Conservation (phyloP, 2,888 invertebrate genomes). For the Selenia dentaria region DNA sequence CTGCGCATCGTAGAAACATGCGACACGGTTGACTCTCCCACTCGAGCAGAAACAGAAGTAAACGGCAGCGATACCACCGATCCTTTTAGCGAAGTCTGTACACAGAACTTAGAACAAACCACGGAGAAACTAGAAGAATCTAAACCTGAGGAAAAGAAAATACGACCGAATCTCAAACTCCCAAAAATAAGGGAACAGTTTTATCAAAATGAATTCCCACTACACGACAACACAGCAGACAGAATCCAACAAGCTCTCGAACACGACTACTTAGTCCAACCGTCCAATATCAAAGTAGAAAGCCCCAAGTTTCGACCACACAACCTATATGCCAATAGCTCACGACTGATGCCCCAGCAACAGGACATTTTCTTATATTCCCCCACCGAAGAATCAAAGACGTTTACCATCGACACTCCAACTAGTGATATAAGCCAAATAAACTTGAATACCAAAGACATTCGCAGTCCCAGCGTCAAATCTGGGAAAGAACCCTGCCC, state of each 20-base stretch:
- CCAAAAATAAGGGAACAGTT: slow-evolving; percentile 75
- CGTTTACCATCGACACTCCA: slow-evolving; percentile 75
- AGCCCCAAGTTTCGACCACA: slow-evolving; percentile 78
- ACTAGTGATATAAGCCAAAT: slow-evolving; percentile 81
- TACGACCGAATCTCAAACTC: slow-evolving; percentile 72
- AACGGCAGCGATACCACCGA: slow-evolving; percentile 46
- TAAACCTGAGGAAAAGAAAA: slow-evolving; percentile 51
- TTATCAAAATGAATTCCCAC: slow-evolving; percentile 76
- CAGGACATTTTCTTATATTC: slow-evolving; percentile 76
- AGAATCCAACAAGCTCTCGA: slow-evolving; percentile 79
- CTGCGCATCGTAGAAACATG: slow-evolving; percentile 71
- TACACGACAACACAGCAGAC: slow-evolving; percentile 59
- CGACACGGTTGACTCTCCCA: slow-evolving; percentile 71
- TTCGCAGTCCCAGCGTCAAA: slow-evolving; percentile 70
- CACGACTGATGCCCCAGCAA: slow-evolving; percentile 69
- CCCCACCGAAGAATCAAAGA: slow-evolving; percentile 79
- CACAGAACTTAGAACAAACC: slow-evolving; percentile 70
- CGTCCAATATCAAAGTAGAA: slow-evolving; percentile 86
- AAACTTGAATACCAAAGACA: slow-evolving; percentile 71
- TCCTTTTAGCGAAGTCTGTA: slow-evolving; percentile 79
- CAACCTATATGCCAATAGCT: slow-evolving; percentile 76
- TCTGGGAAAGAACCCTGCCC: slow-evolving; percentile 71
- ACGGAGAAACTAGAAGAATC: slow-evolving; percentile 38
- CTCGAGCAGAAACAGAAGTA: slow-evolving; percentile 29
- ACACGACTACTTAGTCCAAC: slow-evolving; percentile 86